These are phyloP conservation scores for Danio tinwini DNA, from an alignment of 2,797 vertebrate species.

Conservation along the genomic window DNA sequence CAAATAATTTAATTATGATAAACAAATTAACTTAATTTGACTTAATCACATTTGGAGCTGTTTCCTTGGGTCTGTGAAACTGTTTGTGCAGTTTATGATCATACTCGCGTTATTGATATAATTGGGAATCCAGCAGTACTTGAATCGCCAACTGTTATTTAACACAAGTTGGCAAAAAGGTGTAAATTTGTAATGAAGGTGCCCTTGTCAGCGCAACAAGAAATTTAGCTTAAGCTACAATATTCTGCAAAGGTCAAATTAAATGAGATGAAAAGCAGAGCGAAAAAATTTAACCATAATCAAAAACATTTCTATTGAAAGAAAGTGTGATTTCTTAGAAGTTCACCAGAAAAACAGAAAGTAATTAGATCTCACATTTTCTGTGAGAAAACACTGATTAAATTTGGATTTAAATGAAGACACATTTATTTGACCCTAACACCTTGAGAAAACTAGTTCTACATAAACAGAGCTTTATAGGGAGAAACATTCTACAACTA, in stretches of 20 bases:
- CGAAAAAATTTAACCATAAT: background rate
- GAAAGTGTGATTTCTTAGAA: background rate
- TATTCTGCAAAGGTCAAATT: slow-evolving; percentile 1
- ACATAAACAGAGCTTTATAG: background rate
- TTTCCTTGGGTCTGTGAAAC: background rate
- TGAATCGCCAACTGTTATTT: slow-evolving; percentile 13
- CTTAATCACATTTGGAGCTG: background rate
- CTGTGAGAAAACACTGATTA: background rate
- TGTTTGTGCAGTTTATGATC: background rate
- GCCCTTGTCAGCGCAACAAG: background rate
- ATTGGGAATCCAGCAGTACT: slow-evolving; percentile 9
- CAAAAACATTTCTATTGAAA: background rate
- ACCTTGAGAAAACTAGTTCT: background rate
- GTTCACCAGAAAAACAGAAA: background rate
- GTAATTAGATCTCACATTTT: background rate
- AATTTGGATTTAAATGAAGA: background rate
- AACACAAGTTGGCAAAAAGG: slow-evolving; percentile 3
- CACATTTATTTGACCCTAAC: background rate
- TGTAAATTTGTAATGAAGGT: slow-evolving; percentile 14
- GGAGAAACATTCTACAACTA: background rate
- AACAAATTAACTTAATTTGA: background rate
- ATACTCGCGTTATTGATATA: background rate
- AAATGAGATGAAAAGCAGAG: background rate
- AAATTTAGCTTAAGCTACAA: background rate
- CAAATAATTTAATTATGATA: background rate